phyloP scores from a whole-genome alignment of 2,113 vertebrate genomes.

The Tonatia bakeri region DNA sequence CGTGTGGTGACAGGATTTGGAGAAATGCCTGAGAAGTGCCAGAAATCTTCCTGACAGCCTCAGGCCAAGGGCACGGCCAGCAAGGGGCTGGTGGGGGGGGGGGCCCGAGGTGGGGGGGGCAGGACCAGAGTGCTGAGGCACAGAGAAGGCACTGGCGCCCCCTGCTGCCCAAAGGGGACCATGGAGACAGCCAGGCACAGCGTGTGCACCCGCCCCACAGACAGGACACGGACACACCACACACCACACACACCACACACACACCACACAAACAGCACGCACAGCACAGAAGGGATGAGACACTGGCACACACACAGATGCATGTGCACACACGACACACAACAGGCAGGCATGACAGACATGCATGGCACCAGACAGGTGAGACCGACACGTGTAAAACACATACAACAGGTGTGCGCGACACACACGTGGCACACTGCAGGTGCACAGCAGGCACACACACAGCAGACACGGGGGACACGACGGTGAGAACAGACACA shows the following conservation, averaged over 20 bases:
- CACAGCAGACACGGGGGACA: too few relatives aligned
- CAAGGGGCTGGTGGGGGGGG: accelerated
- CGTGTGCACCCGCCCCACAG: not conserved
- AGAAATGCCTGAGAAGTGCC: not conserved
- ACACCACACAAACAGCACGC: too few relatives aligned
- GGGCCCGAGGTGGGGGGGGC: not conserved
- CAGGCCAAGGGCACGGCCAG: not conserved
- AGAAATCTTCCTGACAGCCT: not conserved
- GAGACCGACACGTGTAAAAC: too few relatives aligned
- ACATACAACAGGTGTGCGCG: not conserved
- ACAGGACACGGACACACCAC: not conserved
- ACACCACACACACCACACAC: not conserved
- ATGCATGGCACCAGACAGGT: too few relatives aligned
- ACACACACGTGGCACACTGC: not conserved
- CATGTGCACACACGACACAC: not conserved
- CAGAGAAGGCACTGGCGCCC: not conserved
- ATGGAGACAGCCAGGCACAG: not conserved
- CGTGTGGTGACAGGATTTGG: not conserved
- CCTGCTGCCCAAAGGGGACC: not conserved
- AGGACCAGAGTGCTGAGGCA: not conserved
- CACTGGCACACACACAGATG: not conserved
- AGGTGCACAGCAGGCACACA: too few relatives aligned
- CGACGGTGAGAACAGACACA: too few relatives aligned
- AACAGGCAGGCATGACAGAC: not conserved
- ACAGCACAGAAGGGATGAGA: too few relatives aligned